Percentiles rank a stretch among this genome's conserved stretches.
phyloP scores from a whole-genome alignment of 1,140 invertebrate genomes.

The Platyura marginata region DNA sequence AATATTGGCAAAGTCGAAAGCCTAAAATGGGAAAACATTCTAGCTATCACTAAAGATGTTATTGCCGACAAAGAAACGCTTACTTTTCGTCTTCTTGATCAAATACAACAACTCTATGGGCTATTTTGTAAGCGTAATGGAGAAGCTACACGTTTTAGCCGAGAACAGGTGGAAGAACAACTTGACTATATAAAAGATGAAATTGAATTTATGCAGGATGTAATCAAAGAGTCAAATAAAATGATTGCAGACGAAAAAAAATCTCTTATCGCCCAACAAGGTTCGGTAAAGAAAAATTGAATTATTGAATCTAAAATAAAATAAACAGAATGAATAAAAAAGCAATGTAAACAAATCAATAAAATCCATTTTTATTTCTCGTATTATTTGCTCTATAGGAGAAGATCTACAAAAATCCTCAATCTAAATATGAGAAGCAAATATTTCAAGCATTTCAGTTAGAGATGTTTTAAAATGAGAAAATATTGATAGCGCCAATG shows the following conservation, averaged over 20 bases:
- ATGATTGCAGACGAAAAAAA: constrained; percentile 6
- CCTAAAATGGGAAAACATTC: constrained; percentile 17
- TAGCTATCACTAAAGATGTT: constrained; percentile 12
- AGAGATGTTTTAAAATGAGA: too few species aligned
- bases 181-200: constrained; percentile 17
- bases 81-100: constrained; percentile 12
- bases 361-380: too few species aligned
- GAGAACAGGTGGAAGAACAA: constrained; percentile 7
- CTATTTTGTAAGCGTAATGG: constrained; percentile 11
- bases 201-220: constrained; percentile 12
- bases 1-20: constrained; percentile 11
- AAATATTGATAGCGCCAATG: too few species aligned
- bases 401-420: too few species aligned
- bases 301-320: too few species aligned
- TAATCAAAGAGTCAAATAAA: constrained; percentile 10
- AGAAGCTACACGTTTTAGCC: constrained; percentile 1
- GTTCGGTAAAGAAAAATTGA: neutral
- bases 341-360: too few species aligned
- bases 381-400: too few species aligned
- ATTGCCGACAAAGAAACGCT: constrained; percentile 9
- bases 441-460: too few species aligned
- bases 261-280: neutral
- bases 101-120: constrained; percentile 10
- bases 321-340: too few species aligned
- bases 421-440: too few species aligned